Evolutionary conservation across 1,140 invertebrate genomes (phyloP), one percentile per base, ranked within the genome.

Genomic region (Brachionus plicatilis): DNA sequence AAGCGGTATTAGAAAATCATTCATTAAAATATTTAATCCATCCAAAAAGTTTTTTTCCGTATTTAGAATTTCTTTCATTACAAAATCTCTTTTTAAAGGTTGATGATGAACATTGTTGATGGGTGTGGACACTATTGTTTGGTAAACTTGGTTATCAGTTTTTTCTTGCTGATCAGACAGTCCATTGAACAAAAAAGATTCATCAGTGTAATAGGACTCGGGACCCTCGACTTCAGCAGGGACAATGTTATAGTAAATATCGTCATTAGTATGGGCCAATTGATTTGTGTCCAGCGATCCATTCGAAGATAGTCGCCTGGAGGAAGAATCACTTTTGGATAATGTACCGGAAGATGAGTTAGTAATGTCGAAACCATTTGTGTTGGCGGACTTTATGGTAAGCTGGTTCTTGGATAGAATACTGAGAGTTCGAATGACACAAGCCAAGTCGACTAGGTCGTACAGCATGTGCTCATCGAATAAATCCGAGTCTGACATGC

Each of bases 401-500:
- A 76, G n/a, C 1, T 76, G 43, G 33, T 60, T 17, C 17, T 82
- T 82, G 8, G 79, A 82, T 17, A 82, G 12, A 41, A 47, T 33
- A 47, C 79, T 82, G 7, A 82, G 20, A 9, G 79, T 82, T 68
- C 41, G 37, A n/a, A 82, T 82, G 4, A 82, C 79, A 41, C 17
- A 68, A 65, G 79, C 79, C 3, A 82, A 47, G 33, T 82, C 65
- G 14, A 24, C 41, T 12, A 82, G 37, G 12, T 82, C 79, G 33
- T 82, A 82, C 9, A 82, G 43, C 79, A 82, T 82, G 53, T 82
- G 24, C n/a, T 82, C 79, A 68, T 82, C 65, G 29, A 82, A 82
- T 68, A 82, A n/a, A 24, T 82, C 79, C 17, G 53, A 65, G 11
- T 65, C 79, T 24, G 29, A 14, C 53, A 82, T 65, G 24, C 20